Percentiles rank a stretch among this genome's conserved stretches.
phyloP scores from a whole-genome alignment of 1,140 invertebrate genomes.

The Tetraneura akinire region DNA sequence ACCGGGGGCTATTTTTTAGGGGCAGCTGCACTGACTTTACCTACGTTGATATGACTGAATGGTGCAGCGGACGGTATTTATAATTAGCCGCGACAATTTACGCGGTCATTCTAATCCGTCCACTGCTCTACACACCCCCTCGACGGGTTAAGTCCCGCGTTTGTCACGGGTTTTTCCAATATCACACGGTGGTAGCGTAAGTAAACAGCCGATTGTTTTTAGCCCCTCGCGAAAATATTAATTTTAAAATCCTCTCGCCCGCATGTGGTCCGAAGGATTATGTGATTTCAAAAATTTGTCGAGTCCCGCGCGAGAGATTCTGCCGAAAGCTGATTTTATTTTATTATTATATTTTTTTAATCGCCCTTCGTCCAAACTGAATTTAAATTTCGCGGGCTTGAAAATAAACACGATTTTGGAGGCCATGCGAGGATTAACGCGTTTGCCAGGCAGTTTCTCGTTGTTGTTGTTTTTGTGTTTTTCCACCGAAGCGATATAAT shows the following conservation, averaged over 20 bases:
- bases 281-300: slow-evolving; percentile 7
- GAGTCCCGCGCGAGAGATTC: slow-evolving; percentile 3
- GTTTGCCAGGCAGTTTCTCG: background rate
- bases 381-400: slow-evolving; percentile 35
- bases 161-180: slow-evolving; percentile 42
- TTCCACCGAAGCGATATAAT: background rate
- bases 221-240: slow-evolving; percentile 39
- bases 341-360: too few species aligned
- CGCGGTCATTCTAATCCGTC: slow-evolving; percentile 37
- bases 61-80: background rate
- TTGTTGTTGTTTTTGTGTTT: background rate
- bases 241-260: slow-evolving; percentile 44
- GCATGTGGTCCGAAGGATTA: background rate
- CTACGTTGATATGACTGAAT: background rate
- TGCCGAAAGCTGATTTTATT: slow-evolving; percentile 22
- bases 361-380: slow-evolving; percentile 24
- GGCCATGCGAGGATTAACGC: slow-evolving; percentile 21
- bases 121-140: background rate
- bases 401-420: slow-evolving; percentile 44
- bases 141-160: background rate
- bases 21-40: slow-evolving; percentile 20
- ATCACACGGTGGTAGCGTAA: background rate
- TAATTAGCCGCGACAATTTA: slow-evolving; percentile 47
- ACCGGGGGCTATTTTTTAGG: background rate
- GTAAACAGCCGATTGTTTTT: slow-evolving; percentile 46